Evolutionary conservation across 2,113 vertebrate genomes (phyloP), one percentile per base, ranked within the genome.

Genomic region (Ariopsis seemanni): DNA sequence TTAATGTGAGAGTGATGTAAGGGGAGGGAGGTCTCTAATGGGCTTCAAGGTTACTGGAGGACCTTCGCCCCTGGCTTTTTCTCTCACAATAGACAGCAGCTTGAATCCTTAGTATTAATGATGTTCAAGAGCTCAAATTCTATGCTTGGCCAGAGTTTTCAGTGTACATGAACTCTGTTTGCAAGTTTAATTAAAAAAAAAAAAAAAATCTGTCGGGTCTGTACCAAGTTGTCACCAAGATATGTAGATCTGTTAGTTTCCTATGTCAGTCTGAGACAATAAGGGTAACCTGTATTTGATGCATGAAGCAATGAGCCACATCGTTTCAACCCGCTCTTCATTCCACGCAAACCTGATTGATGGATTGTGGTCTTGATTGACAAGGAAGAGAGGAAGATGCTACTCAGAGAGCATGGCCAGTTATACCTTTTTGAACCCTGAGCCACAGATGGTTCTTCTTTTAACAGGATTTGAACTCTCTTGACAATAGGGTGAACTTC

Each of bases 1-100:
- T 93, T 92, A 93, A 94, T 94, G 89, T 86, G 85, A 83, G 92
- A 89, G 89, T 93, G 91, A 94, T 92, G 92, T 90, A 94, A 50
- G 50, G 55, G 91, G 89, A 91, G 88, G 74, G 88, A 86, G 79
- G 67, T 90, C 89, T 91, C 91, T 90, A 93, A 93, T 91, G 90
- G 90, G 89, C 91, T 75, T 91, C 91, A 92, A 93, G 93, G 94
- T 94, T 92, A 93, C 85, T 78, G 85, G 89, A 92, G 86, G 89
- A 90, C 90, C 91, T 93, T 78, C 60, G 82, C 50, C 62, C 88
- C 15, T 67, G 52, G 82, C 69, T 82, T 50, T 86, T 20, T 83
- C 27, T 81, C 22, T 83, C 42, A 50, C 55, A 85, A 67, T 48
- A 57, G 62, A 80, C 72, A 86, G 82, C 77, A 75, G 69, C 27